Base-by-base conservation (phyloP, 92 coral and sea anemone species). In the Meandrina meandrites region DNA sequence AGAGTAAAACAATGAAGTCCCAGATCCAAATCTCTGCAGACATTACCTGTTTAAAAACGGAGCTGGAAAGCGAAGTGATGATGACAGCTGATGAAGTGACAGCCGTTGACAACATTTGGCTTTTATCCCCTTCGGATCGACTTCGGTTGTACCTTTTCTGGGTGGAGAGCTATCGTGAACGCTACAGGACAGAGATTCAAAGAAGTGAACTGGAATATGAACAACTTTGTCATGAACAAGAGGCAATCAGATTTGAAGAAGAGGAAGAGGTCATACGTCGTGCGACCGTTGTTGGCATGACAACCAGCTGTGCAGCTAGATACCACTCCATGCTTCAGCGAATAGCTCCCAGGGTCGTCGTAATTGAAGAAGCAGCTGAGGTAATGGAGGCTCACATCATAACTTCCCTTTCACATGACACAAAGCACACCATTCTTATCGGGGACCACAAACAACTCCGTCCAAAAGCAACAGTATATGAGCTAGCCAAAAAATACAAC, bases 391-490 rank as follows among this genome's bases (percentile, higher is more conserved):
- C 95, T 24, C 98, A 94, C 67, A 92, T 94, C 74, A 79, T 94
- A 24, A 94, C 98, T 58, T 90, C 98, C 27, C 89, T 95, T 53
- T 85, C 96, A 28, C 87, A 76, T 42, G 87, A 85, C 64, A 91
- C 95, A 12, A 89, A 95, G 75, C 98, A 93, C 58, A 78, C 94
- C 0, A 95, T 95, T n/a, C 87, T 95, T 22, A 95, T 95, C 48
- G 98, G 98, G 13, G 98, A 95, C 83, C 98, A 95, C 90, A 91
- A 95, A 36, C 98, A 95, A 70, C 92, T 95, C 32, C 89, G 95
- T 37, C 98, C 98, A 24, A 95, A 95, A 64, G 96, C 98, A 1
- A 87, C 96, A 8, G 93, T 92, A 7, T 86, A 88, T 79, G 91
- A 93, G 35, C 89, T 95, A 22, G 93, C 98, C 6, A 88, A 67